Conservation (phyloP, 2,113 vertebrate species). For the Myanophis thanlyinensis region DNA sequence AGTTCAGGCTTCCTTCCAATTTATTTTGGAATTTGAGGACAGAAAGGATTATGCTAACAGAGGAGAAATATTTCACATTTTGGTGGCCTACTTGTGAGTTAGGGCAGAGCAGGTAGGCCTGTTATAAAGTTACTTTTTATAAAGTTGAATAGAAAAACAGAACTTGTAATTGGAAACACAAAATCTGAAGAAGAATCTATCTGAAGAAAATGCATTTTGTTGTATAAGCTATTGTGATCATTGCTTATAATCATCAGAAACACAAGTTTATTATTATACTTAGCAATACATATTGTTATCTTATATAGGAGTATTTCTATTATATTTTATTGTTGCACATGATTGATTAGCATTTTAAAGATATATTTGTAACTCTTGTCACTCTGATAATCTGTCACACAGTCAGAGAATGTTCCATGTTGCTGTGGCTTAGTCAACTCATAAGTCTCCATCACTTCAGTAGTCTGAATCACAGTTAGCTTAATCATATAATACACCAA, state of each 20-base stretch:
- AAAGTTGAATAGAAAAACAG: not conserved
- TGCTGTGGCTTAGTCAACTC: not conserved
- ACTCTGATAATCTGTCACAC: not conserved
- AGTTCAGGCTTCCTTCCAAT: not conserved
- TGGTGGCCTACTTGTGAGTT: not conserved
- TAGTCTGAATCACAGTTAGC: not conserved
- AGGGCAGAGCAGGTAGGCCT: not conserved
- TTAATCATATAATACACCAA: not conserved
- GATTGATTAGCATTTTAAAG: not conserved
- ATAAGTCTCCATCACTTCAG: not conserved
- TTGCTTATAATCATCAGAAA: not conserved
- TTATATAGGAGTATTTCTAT: not conserved
- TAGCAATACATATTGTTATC: not conserved
- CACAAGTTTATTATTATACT: not conserved
- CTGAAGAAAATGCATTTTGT: not conserved
- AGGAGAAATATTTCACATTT: not conserved
- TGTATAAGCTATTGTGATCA: not conserved
- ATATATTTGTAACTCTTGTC: not conserved
- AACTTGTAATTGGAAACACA: not conserved
- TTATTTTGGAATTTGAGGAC: not conserved
- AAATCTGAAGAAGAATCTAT: not conserved
- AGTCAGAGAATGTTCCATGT: not conserved
- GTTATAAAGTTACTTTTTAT: not conserved
- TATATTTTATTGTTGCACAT: not conserved
- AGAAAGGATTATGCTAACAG: not conserved